Conservation (phyloP, 2,888 invertebrate genomes). For the Patella depressa region DNA sequence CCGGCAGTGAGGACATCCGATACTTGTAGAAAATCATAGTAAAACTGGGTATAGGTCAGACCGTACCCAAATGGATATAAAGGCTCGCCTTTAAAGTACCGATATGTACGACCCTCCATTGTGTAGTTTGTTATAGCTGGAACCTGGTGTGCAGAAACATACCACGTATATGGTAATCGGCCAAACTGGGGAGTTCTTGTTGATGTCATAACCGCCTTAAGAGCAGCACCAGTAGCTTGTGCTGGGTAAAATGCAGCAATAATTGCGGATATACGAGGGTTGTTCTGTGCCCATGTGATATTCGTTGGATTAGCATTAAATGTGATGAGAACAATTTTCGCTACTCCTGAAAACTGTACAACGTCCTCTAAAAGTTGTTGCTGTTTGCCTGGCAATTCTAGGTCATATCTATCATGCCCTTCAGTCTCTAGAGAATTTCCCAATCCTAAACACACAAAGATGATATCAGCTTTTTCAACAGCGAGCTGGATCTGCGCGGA, state of each 20-base stretch:
- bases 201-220: constrained; percentile 49
- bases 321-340: constrained; percentile 50
- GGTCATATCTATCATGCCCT: constrained; percentile 7
- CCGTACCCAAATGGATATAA: constrained; percentile 61
- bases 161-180: constrained; percentile 67
- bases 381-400: background rate
- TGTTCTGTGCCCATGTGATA: constrained; percentile 55
- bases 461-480: too few species aligned
- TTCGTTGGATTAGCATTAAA: constrained; percentile 67
- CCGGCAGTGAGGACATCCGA: constrained; percentile 40
- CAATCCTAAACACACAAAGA: background rate
- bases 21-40: constrained; percentile 27
- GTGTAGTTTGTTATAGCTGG: constrained; percentile 19
- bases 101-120: constrained; percentile 59
- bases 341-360: constrained; percentile 23
- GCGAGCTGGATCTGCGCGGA: too few species aligned
- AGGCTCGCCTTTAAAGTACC: constrained; percentile 57
- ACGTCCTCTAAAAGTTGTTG: constrained; percentile 53
- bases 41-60: constrained; percentile 49
- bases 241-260: constrained; percentile 63
- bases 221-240: constrained; percentile 63
- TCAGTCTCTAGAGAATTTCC: constrained; percentile 1
- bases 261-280: constrained; percentile 47
- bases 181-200: constrained; percentile 46
- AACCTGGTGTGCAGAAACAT: background rate